Base-by-base conservation (phyloP, 2,888 invertebrate genomes). In the Diploptera punctata region DNA sequence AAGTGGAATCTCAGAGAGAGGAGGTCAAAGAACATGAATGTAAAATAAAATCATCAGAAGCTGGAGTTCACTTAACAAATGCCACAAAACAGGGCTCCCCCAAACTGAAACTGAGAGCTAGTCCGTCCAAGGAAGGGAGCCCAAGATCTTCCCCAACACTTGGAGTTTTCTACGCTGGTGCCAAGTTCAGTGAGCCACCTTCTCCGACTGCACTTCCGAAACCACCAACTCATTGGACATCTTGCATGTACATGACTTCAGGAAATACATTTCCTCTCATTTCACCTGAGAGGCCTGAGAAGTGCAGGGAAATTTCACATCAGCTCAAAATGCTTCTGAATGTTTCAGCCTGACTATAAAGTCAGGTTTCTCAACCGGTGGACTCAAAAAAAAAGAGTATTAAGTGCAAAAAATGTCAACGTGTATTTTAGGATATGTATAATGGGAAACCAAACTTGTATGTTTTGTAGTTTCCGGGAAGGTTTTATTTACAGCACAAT, bases 151-250 rank as follows among this genome's bases (percentile, higher is more conserved):
- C 77, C 54, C 77, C 76, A 57, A 75, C 76, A 19, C 74, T 75
- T 73, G 76, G 76, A 71, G 70, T 75, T 76, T 75, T 77, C 82
- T 87, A 0, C 82, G 93, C 93, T 76, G 93, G 90, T 80, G 91
- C 93, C 81, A 93, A 93, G 83, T 94, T 93, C 86, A 92, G 92
- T 80, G 92, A 92, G 78, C 91, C 94, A 70, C 94, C 94, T 67
- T 89, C 92, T 72, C 92, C 94, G 57, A 89, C 89, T 78, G 90
- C 90, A 76, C 84, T 94, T 80, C 94, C 94, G 73, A 91, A 90
- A 81, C 94, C 94, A 78, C 94, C 94, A 73, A 87, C 88, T 77
- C 92, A 91, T 83, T 94, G 94, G 94, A 89, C 89, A 82, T 83
- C 82, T 75, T 72, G 72, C 47, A 65, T 72, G 60, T 71, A 70